A percentile compares a stretch with the other conserved stretches of the same genome.
Evolutionary conservation across 53 echinoderm and acorn worm species (phyloP).

Genomic region (Echinometra lucunter): DNA sequence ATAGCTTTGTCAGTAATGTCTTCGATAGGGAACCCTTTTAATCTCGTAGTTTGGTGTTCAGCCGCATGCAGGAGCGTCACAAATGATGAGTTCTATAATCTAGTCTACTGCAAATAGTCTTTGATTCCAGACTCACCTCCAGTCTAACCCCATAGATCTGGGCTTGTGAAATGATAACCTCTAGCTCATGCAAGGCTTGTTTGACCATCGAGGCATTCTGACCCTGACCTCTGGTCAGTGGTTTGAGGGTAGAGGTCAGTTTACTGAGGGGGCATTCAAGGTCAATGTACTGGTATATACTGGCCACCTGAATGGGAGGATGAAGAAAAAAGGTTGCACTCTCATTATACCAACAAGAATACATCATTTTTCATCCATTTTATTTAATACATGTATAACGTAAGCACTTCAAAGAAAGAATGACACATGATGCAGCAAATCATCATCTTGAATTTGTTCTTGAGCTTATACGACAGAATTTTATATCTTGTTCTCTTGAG

Average conservation of each 20-base stretch:
- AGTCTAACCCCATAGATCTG: conserved; percentile 90
- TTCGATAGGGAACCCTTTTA: too few relatives aligned
- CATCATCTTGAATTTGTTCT: too few relatives aligned
- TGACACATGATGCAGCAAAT: too few relatives aligned
- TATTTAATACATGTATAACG: too few relatives aligned
- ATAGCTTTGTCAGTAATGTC: too few relatives aligned
- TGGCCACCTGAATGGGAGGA: conserved; percentile 76
- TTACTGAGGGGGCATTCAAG: conserved; percentile 90
- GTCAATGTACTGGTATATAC: conserved; percentile 85
- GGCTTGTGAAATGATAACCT: conserved; percentile 89
- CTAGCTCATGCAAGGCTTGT: conserved; percentile 93
- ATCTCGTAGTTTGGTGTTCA: too few relatives aligned
- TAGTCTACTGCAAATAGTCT: background rate
- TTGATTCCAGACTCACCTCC: conserved; percentile 74
- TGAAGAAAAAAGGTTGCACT: background rate
- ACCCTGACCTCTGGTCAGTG: conserved; percentile 83
- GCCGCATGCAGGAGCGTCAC: too few relatives aligned
- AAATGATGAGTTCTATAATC: background rate
- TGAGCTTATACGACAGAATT: too few relatives aligned
- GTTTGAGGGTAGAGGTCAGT: conserved; percentile 81
- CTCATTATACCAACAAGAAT: background rate
- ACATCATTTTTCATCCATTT: background rate
- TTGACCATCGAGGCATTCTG: conserved; percentile 92
- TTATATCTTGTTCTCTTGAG: too few relatives aligned
- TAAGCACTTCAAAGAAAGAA: too few relatives aligned